These are phyloP conservation scores for Scaptomyza flava DNA, from an alignment of 2,888 invertebrate genomes.

Conservation along the genomic window DNA sequence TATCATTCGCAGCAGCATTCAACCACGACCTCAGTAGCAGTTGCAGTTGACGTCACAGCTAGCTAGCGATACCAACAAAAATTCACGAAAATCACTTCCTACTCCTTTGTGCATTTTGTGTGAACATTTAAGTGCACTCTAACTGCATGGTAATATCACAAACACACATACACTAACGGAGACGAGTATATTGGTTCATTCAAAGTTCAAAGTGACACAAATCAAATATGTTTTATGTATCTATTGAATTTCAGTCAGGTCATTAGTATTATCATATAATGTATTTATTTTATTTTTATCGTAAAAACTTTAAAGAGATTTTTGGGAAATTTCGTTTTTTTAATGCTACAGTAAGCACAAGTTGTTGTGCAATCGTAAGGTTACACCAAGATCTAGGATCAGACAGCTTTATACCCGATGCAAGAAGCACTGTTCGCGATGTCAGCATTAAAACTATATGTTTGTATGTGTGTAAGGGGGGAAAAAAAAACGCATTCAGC, in stretches of 20 bases:
- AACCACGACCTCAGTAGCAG: not conserved
- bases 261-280: too few relatives aligned
- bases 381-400: not conserved
- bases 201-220: not conserved
- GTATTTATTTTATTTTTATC: too few relatives aligned
- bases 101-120: slow-evolving; percentile 1
- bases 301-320: too few relatives aligned
- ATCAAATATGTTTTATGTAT: not conserved
- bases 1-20: slow-evolving; percentile 38
- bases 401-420: not conserved
- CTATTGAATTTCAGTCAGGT: too few relatives aligned
- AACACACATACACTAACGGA: not conserved
- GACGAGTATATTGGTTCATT: not conserved
- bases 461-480: not conserved
- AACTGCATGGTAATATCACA: slow-evolving; percentile 2
- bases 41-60: not conserved
- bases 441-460: slow-evolving; percentile 4
- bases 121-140: slow-evolving; percentile 9
- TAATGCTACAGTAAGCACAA: not conserved
- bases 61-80: not conserved
- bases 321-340: too few relatives aligned
- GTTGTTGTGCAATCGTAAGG: not conserved
- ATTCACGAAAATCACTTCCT: slow-evolving; percentile 7
- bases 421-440: not conserved
- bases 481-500: slow-evolving; percentile 15